A percentile compares a stretch with the other conserved stretches of the same genome.
Evolutionary conservation across 2,797 vertebrate species (phyloP).

Genomic region (Urosaurus nigricauda): DNA sequence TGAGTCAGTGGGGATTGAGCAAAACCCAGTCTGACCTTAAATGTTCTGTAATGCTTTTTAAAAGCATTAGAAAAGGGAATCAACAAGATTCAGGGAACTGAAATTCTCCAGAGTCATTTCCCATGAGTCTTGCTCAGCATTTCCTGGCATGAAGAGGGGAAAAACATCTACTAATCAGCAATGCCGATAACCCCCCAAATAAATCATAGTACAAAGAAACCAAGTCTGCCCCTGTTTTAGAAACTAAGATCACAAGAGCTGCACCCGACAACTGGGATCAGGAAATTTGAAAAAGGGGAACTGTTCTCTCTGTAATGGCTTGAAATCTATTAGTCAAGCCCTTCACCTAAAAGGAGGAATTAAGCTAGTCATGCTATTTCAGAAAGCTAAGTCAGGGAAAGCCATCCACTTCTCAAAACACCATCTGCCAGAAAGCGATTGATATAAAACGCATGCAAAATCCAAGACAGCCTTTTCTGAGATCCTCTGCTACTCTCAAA

Average conservation of each 20-base stretch:
- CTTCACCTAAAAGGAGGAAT: background rate
- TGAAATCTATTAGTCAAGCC: background rate
- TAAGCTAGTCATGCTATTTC: background rate
- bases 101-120: constrained; percentile 36
- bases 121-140: constrained; percentile 42
- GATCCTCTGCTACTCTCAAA: background rate
- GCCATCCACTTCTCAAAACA: constrained; percentile 2
- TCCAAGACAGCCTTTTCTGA: background rate
- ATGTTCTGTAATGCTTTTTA: background rate
- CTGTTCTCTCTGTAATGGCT: background rate
- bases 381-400: background rate
- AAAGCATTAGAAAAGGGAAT: constrained; percentile 28
- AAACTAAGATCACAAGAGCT: background rate
- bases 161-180: background rate
- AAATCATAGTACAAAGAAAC: background rate
- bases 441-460: background rate
- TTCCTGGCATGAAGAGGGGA: constrained; percentile 45
- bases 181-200: background rate
- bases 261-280: background rate
- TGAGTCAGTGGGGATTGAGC: constrained; percentile 31
- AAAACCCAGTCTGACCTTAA: constrained; percentile 30
- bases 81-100: constrained; percentile 38
- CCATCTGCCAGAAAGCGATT: background rate
- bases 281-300: background rate
- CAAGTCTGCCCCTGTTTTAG: background rate